These are phyloP conservation scores for Mormyrus iriodes DNA, from an alignment of 2,113 vertebrate species.

Conservation along the genomic window DNA sequence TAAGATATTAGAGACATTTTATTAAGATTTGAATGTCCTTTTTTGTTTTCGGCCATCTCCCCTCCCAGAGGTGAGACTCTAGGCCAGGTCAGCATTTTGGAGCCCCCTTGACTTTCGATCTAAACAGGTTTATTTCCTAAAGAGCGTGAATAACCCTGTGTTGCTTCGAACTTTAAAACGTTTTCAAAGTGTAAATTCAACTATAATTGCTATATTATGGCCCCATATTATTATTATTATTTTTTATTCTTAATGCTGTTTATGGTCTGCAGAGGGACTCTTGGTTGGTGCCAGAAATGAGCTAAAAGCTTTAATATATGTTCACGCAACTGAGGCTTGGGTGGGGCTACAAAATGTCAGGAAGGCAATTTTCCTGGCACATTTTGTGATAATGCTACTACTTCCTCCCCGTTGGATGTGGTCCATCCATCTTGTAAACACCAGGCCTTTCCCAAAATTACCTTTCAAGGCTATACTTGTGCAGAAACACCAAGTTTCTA, in stretches of 20 bases:
- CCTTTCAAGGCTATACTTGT: background rate
- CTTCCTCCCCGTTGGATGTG: background rate
- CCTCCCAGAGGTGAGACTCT: background rate
- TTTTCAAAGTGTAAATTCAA: background rate
- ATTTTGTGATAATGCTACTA: background rate
- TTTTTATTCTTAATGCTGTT: background rate
- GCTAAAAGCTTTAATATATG: background rate
- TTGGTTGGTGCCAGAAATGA: background rate
- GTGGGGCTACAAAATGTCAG: background rate
- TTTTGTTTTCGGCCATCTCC: background rate
- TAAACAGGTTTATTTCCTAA: background rate
- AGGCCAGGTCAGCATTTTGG: background rate
- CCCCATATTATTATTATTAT: background rate
- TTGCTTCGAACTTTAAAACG: background rate
- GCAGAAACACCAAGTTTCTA: background rate
- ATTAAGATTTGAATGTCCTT: background rate
- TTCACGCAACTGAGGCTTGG: background rate
- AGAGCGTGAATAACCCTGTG: background rate
- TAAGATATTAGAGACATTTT: background rate
- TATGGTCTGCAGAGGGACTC: background rate
- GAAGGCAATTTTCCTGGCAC: background rate
- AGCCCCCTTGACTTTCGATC: background rate
- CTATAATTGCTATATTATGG: background rate
- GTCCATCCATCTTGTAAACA: background rate
- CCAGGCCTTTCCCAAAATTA: background rate